Conservation (phyloP, 2,113 vertebrate genomes). For the Eclectus roratus region DNA sequence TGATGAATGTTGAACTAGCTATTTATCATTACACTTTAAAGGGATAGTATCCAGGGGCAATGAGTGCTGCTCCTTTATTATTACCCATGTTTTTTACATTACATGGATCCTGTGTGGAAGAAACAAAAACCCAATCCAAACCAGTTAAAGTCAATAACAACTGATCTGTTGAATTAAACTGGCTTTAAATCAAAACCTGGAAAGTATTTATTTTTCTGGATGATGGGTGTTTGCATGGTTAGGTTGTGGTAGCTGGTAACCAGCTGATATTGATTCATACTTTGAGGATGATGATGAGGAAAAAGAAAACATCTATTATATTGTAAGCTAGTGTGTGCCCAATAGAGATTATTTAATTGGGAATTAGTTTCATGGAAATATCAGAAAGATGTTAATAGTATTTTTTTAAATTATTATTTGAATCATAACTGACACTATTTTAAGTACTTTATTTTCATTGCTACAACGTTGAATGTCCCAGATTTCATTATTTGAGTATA, state of each 20-base stretch:
- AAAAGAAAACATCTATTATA: slow-evolving; percentile 69
- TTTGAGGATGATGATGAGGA: slow-evolving; percentile 50
- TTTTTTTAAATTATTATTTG: slow-evolving; percentile 81
- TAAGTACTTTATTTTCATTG: slow-evolving; percentile 79
- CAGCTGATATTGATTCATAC: slow-evolving; percentile 76
- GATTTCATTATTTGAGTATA: slow-evolving; percentile 65
- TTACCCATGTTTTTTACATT: slow-evolving; percentile 41
- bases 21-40: slow-evolving; percentile 61
- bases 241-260: slow-evolving; percentile 80
- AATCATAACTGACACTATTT: slow-evolving; percentile 78
- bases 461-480: slow-evolving; percentile 65
- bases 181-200: background rate
- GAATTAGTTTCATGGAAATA: slow-evolving; percentile 76
- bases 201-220: slow-evolving; percentile 57
- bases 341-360: slow-evolving; percentile 74
- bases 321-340: slow-evolving; percentile 69
- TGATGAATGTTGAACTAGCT: slow-evolving; percentile 57
- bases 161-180: background rate
- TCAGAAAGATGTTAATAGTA: slow-evolving; percentile 80
- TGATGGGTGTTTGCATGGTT: slow-evolving; percentile 43
- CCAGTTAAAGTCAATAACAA: background rate
- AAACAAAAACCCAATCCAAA: background rate
- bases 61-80: slow-evolving; percentile 53
- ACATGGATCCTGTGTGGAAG: background rate
- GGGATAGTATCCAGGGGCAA: slow-evolving; percentile 65